Base-by-base conservation (phyloP, 1,140 invertebrate genomes). In the Megalonaias nervosa region DNA sequence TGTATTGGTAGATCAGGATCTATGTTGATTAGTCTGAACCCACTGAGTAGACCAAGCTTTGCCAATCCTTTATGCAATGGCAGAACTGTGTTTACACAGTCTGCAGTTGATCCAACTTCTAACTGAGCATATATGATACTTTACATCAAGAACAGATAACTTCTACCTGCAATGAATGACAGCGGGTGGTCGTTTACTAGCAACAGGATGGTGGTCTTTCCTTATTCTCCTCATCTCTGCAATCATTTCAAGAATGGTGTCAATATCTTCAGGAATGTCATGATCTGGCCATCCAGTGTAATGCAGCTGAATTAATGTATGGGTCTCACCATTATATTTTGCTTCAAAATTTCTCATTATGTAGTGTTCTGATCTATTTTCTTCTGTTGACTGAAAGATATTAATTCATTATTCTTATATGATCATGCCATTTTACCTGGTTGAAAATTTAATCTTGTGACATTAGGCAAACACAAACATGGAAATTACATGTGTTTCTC, bases 241-340 rank as follows among this genome's bases (percentile, higher is more conserved):
- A 64, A 78, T 78, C 76, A 78, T 78, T 56, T 78, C 76, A n/a
- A 78, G 76, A 19, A 78, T 78, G 6, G 69, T 66, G 58, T 73
- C 76, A 78, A 78, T 73, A 61, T 78, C 76, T 31, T 73, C 74
- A 23, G 76, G 76, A 31, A 78, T 78, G 23, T 72, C 76, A 31
- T 78, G 76, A 31, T 78, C 76, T 13, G 76, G 76, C 76, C 76
- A 78, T 23, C 76, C 76, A 9, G 60, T 73, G 38, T 78, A 78
- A 38, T 78, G 76, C 21, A 78, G 74, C 71, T 78, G 76, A 17
- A 71, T 78, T 2, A 78, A 71, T 13, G 16, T 67, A 4, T 62
- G 14, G 11, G 66, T 16, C 19, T 67, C 26, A n/a, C 23, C 23
- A n/a, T 60, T 71, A 26, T 55, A 11, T 61, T 59, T 21, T 17